Percentiles rank a stretch among this genome's conserved stretches.
These are phyloP conservation scores for Piscicola geometra DNA, from an alignment of 2,888 invertebrate species.

Conservation along the genomic window DNA sequence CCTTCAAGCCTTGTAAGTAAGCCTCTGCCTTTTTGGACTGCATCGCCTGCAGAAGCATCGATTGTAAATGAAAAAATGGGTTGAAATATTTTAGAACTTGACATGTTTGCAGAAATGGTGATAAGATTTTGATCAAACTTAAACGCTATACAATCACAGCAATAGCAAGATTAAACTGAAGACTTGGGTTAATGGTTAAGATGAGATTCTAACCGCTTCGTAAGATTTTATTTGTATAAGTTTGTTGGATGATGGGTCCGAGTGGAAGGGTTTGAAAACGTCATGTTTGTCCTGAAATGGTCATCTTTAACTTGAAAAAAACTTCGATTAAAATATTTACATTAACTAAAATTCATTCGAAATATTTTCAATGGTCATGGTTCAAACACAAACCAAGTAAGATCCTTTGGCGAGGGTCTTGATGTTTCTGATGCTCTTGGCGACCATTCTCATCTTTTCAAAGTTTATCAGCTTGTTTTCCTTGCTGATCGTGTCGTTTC, in stretches of 20 bases:
- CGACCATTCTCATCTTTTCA: conserved; percentile 96
- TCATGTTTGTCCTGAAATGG: conserved; percentile 5
- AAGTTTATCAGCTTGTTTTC: conserved; percentile 71
- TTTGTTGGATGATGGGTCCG: background rate
- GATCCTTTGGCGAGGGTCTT: conserved; percentile 79
- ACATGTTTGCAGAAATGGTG: too few relatives aligned
- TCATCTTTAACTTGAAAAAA: too few relatives aligned
- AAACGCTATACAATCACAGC: too few relatives aligned
- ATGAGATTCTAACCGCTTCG: conserved; percentile 13
- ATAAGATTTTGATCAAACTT: too few relatives aligned
- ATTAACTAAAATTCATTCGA: too few relatives aligned
- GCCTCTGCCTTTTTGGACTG: conserved; percentile 95
- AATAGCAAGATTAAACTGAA: too few relatives aligned
- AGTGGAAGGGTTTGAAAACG: conserved; percentile 27
- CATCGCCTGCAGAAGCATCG: conserved; percentile 69
- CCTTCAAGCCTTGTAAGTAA: conserved; percentile 84
- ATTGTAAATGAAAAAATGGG: too few relatives aligned
- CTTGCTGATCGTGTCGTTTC: conserved; percentile 65
- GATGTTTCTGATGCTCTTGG: conserved; percentile 72
- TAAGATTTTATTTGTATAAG: background rate
- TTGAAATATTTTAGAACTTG: too few relatives aligned
- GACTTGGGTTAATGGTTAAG: too few relatives aligned
- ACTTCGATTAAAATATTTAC: too few relatives aligned
- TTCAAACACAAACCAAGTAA: conserved; percentile 16
- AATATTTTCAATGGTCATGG: too few relatives aligned